A percentile compares a stretch with the other conserved stretches of the same genome.
phyloP scores from a whole-genome alignment of 2,888 invertebrate species.

The Scaptomyza parva region DNA sequence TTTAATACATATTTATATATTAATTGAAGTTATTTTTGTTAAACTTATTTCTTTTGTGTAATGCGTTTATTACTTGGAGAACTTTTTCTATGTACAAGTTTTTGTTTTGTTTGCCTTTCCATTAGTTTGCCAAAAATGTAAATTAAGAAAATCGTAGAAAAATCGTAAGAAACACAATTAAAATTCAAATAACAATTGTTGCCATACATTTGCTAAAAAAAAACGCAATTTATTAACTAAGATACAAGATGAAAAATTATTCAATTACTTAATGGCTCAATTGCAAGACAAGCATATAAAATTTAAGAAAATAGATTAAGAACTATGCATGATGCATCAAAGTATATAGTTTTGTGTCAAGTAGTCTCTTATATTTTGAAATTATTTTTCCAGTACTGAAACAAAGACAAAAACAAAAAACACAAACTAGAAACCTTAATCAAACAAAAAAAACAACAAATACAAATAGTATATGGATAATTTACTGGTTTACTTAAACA shows the following conservation, averaged over 20 bases:
- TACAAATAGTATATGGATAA: slow-evolving; percentile 22
- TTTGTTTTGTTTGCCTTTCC: background rate
- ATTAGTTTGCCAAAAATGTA: slow-evolving; percentile 28
- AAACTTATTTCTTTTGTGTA: slow-evolving; percentile 53
- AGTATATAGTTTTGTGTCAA: slow-evolving; percentile 14
- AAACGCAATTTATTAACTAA: background rate
- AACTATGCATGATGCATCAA: slow-evolving; percentile 3
- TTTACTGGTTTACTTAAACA: slow-evolving; percentile 25
- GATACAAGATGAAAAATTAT: background rate
- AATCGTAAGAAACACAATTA: background rate
- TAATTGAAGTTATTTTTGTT: slow-evolving; percentile 64
- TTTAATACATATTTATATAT: slow-evolving; percentile 65
- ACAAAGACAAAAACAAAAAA: slow-evolving; percentile 70
- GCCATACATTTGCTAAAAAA: background rate
- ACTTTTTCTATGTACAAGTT: slow-evolving; percentile 64
- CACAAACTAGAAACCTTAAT: slow-evolving; percentile 66
- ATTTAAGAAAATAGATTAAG: background rate
- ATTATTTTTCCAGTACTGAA: slow-evolving; percentile 16
- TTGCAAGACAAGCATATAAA: background rate
- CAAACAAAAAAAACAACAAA: slow-evolving; percentile 57
- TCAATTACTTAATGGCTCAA: background rate
- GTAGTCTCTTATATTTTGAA: background rate
- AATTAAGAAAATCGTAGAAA: background rate
- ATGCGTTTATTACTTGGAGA: slow-evolving; percentile 58
- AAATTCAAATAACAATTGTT: background rate